phyloP scores from a whole-genome alignment of 2,113 vertebrate species.

The Bos javanicus region DNA sequence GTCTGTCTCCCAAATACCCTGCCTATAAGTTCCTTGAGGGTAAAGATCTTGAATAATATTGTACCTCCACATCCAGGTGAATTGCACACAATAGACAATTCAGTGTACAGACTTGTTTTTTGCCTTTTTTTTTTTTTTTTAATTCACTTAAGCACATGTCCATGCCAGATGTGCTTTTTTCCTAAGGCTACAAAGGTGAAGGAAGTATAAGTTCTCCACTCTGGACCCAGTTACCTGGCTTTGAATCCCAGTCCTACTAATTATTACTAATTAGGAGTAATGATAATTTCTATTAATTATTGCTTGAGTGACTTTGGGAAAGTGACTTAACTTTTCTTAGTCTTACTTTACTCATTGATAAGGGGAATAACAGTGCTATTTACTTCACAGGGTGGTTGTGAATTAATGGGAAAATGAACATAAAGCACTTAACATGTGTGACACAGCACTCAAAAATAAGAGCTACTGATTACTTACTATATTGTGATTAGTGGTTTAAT shows the following conservation, averaged over 20 bases:
- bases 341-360: conserved; percentile 24
- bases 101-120: neutral
- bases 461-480: neutral
- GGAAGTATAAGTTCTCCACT: neutral
- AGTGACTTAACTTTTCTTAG: conserved; percentile 7
- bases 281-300: conserved; percentile 57
- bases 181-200: neutral
- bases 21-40: neutral
- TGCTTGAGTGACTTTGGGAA: conserved; percentile 34
- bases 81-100: neutral
- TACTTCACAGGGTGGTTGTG: neutral
- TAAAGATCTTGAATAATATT: neutral
- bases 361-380: neutral
- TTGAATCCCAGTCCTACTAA: conserved; percentile 29
- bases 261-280: conserved; percentile 45
- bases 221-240: neutral
- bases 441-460: neutral
- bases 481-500: neutral
- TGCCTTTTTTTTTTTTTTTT: neutral
- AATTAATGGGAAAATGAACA: neutral
- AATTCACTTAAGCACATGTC: neutral
- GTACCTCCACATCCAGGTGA: neutral
- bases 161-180: neutral
- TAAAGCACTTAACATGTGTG: neutral
- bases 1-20: neutral